Percentiles rank a stretch among this genome's conserved stretches.
Conservation (phyloP, 1,140 invertebrate species). For the Helicoverpa armigera region DNA sequence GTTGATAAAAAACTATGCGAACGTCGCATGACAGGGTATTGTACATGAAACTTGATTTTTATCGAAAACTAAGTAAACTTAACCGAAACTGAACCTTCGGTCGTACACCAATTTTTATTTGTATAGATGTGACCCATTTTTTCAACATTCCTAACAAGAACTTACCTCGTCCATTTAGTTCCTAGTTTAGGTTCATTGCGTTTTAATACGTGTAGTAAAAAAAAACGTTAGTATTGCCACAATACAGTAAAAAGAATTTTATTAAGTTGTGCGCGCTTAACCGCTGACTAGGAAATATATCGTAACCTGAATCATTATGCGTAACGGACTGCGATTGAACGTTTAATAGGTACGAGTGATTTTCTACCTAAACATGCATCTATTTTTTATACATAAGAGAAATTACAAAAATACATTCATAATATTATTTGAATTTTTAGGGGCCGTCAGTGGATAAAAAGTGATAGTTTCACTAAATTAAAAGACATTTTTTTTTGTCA, state of each 20-base stretch:
- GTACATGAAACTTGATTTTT: too few species aligned
- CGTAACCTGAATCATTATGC: slow-evolving; percentile 30
- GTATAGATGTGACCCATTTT: background rate
- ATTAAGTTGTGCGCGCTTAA: background rate
- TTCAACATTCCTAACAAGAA: background rate
- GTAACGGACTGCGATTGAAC: slow-evolving; percentile 27
- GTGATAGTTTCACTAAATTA: too few species aligned
- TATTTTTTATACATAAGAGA: background rate
- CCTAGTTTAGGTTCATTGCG: slow-evolving; percentile 1
- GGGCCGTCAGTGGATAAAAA: too few species aligned
- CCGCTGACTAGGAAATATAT: slow-evolving; percentile 34
- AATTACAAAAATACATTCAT: background rate
- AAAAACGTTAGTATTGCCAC: background rate
- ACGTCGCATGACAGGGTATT: too few species aligned
- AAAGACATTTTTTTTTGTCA: too few species aligned
- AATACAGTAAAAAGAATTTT: slow-evolving; percentile 14
- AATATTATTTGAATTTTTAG: too few species aligned
- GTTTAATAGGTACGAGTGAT: slow-evolving; percentile 14
- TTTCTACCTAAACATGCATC: slow-evolving; percentile 2
- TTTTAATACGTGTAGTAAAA: background rate
- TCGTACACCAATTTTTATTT: too few species aligned
- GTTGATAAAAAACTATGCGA: too few species aligned
- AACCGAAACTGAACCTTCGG: too few species aligned
- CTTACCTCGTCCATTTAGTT: too few species aligned
- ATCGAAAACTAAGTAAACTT: too few species aligned